Base-by-base conservation (phyloP, 2,888 invertebrate genomes). In the Siphonodentalium dalli region DNA sequence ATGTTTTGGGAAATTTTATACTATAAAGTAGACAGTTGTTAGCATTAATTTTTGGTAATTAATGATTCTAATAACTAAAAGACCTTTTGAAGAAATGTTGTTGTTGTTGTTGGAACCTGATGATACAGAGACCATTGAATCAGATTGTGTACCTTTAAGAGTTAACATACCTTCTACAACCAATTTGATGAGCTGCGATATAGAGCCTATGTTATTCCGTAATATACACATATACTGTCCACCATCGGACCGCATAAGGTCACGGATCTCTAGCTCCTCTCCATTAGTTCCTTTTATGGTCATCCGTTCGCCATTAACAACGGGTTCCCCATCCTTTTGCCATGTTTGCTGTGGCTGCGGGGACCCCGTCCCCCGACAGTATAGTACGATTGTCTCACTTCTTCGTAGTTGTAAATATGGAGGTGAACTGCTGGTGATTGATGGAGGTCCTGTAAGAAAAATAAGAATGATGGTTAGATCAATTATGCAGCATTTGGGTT, bases 211-310 rank as follows among this genome's bases (percentile, higher is more conserved):
- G 74, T 92, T 91, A 85, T 96, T 94, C 75, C 92, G 87, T 75
- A 95, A 96, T 81, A 93, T 91, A 85, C 96, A 97, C 68, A 92
- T 93, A 85, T 96, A 97, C 83, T 94, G 94, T 54, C 95, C 96
- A 76, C 95, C 94, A 84, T 97, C 96, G 79, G 92, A 91, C 84
- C 91, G 90, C 68, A 93, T 88, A 78, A 97, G 91, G 84, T 91
- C 92, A 77, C 90, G 89, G 83, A 97, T 93, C 78, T 93, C 88
- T 69, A 96, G 87, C 82, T 95, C 60, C 38, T 61, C 63, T 8
- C 66, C 68, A 33, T 68, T 61, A 9, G 45, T 52, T n/a, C n/a
- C n/a, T 20, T 60, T 53, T 18, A 72, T 56, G 9, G 55, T 55
- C 27, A 69, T 42, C 6, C 72, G 63, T 7, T 56, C 53, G 9